A percentile compares a stretch with the other conserved stretches of the same genome.
Evolutionary conservation across 2,113 vertebrate genomes (phyloP).

Genomic region (Passer montanus): DNA sequence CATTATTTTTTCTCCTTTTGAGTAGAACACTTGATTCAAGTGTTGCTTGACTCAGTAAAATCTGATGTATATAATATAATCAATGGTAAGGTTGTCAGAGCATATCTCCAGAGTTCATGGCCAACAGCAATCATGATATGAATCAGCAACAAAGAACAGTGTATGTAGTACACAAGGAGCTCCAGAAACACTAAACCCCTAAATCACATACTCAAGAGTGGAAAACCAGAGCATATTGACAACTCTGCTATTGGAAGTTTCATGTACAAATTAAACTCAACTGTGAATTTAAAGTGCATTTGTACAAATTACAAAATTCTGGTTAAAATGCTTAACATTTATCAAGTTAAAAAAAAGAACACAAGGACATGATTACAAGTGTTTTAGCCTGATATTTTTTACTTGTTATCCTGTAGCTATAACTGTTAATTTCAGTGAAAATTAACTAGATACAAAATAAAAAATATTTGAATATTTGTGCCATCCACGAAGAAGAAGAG

Average conservation of each 20-base stretch:
- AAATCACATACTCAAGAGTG: not conserved
- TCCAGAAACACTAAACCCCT: not conserved
- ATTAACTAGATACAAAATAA: not conserved
- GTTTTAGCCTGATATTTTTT: not conserved
- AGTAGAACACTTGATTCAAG: constrained; percentile 2
- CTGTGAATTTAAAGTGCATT: not conserved
- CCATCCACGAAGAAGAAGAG: not conserved
- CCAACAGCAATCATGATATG: not conserved
- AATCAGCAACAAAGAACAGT: not conserved
- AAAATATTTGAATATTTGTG: not conserved
- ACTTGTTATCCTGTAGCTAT: not conserved
- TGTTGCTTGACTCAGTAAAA: not conserved
- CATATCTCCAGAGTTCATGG: not conserved
- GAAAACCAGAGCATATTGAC: not conserved
- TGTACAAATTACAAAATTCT: not conserved
- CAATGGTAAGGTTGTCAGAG: not conserved
- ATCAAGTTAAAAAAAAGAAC: not conserved
- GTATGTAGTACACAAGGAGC: not conserved
- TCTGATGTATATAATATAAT: not conserved
- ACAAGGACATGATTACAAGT: not conserved
- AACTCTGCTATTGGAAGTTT: not conserved
- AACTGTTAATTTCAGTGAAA: not conserved
- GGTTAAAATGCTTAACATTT: not conserved
- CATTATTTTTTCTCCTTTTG: not conserved
- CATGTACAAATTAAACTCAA: not conserved